phyloP scores from a whole-genome alignment of 1,140 invertebrate genomes.

The Phymorhynchus buccinoides region DNA sequence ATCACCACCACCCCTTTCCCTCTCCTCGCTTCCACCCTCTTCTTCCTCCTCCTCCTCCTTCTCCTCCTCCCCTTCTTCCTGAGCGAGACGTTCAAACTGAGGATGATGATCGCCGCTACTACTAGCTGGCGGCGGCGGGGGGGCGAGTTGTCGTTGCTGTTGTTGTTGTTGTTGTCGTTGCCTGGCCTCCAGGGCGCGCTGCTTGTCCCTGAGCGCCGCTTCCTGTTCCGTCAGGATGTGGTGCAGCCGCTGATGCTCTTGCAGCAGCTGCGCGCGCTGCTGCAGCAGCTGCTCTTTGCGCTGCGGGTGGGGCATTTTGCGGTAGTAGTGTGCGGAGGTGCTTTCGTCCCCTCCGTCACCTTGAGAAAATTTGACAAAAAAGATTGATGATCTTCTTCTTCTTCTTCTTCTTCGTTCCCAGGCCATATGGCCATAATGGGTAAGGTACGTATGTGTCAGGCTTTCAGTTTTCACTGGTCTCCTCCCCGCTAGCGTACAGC shows the following conservation, averaged over 20 bases:
- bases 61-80: background rate
- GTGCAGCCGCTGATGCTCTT: constrained; percentile 53
- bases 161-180: background rate
- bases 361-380: background rate
- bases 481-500: no score
- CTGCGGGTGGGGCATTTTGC: constrained; percentile 34
- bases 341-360: constrained; percentile 37
- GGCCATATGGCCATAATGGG: no score
- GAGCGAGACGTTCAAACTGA: no score
- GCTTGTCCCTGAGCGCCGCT: constrained; percentile 40
- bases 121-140: background rate
- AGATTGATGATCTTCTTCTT: no score
- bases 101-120: no score
- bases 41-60: background rate
- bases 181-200: constrained; percentile 39
- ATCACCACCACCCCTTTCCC: background rate
- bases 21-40: background rate
- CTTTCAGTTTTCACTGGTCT: no score
- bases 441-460: no score
- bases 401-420: no score
- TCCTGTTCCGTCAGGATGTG: constrained; percentile 51
- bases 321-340: constrained; percentile 31
- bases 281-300: constrained; percentile 51
- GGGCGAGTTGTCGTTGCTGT: background rate
- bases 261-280: constrained; percentile 50